Percentiles rank a stretch among this genome's conserved stretches.
Evolutionary conservation across 2,888 invertebrate genomes (phyloP).

Genomic region (Sabatieria punctata): DNA sequence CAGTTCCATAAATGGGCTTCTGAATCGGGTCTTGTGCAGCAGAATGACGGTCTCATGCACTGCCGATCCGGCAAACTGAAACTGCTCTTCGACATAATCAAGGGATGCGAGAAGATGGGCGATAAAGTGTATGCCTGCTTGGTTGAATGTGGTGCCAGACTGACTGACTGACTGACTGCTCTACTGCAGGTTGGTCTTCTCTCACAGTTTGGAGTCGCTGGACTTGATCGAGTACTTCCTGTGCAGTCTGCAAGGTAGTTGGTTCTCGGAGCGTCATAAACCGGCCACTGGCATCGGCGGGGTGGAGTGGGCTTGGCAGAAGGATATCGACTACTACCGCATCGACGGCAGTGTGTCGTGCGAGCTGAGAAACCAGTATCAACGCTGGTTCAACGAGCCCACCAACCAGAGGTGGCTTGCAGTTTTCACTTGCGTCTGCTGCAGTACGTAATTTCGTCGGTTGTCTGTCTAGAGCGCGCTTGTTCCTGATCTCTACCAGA

Average conservation of each 20-base stretch:
- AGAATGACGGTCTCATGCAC: constrained; percentile 60
- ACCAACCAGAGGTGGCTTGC: constrained; percentile 55
- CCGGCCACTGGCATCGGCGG: no score
- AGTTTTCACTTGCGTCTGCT: no score
- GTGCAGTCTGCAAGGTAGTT: constrained; percentile 38
- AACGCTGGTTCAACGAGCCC: constrained; percentile 68
- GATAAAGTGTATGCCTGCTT: constrained; percentile 68
- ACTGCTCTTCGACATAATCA: constrained; percentile 66
- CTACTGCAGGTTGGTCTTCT: constrained; percentile 64
- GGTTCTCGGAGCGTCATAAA: constrained; percentile 34
- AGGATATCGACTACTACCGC: constrained; percentile 50
- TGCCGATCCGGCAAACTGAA: constrained; percentile 59
- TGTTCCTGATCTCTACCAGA: constrained; percentile 85
- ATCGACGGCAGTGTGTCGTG: constrained; percentile 79
- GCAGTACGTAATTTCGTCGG: no score
- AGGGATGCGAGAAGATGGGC: constrained; percentile 78
- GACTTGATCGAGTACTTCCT: constrained; percentile 84
- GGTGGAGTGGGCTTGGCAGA: constrained; percentile 48
- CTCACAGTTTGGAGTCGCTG: constrained; percentile 78
- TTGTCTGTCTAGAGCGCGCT: constrained; percentile 43
- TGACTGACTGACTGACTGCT: no score
- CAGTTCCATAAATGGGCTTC: no score
- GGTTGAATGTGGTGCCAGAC: not conserved
- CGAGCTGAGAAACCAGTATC: constrained; percentile 63
- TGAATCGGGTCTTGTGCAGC: no score